phyloP scores from a whole-genome alignment of 2,113 vertebrate species.

The Seriola rivoliana region DNA sequence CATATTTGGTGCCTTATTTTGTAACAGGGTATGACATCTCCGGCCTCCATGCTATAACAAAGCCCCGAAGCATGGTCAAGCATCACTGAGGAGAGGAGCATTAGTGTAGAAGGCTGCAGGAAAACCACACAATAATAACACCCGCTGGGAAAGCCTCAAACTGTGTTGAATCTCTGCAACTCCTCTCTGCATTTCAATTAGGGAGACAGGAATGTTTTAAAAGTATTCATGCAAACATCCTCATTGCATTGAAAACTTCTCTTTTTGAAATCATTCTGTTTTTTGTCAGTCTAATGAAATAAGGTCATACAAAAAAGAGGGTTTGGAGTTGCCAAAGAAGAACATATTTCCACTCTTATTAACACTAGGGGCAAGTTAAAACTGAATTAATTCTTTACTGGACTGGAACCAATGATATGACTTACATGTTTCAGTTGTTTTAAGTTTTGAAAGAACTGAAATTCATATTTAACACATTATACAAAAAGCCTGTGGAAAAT shows the following conservation, averaged over 20 bases:
- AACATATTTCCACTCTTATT: background rate
- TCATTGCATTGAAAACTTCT: background rate
- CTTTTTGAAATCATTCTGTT: constrained; percentile 9
- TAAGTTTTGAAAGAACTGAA: background rate
- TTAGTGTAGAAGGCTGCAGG: constrained; percentile 68
- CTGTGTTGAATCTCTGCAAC: constrained; percentile 22
- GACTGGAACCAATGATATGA: background rate
- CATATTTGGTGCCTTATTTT: constrained; percentile 66
- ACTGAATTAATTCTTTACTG: constrained; percentile 1
- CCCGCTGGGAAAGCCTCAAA: constrained; percentile 70
- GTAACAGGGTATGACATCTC: constrained; percentile 72
- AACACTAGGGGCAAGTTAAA: constrained; percentile 9
- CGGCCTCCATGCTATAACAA: constrained; percentile 58
- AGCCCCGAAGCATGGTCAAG: constrained; percentile 67
- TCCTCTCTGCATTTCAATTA: constrained; percentile 45
- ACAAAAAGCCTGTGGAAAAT: constrained; percentile 1
- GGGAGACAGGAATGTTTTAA: constrained; percentile 31
- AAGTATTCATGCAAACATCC: constrained; percentile 14
- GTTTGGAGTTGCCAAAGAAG: constrained; percentile 21
- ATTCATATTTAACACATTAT: background rate
- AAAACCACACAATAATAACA: constrained; percentile 75
- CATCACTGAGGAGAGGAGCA: constrained; percentile 59
- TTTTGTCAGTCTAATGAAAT: constrained; percentile 13
- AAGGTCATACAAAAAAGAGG: constrained; percentile 9
- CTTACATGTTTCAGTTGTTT: background rate